Conservation (phyloP, 2,113 vertebrate species). For the Vimba vimba region DNA sequence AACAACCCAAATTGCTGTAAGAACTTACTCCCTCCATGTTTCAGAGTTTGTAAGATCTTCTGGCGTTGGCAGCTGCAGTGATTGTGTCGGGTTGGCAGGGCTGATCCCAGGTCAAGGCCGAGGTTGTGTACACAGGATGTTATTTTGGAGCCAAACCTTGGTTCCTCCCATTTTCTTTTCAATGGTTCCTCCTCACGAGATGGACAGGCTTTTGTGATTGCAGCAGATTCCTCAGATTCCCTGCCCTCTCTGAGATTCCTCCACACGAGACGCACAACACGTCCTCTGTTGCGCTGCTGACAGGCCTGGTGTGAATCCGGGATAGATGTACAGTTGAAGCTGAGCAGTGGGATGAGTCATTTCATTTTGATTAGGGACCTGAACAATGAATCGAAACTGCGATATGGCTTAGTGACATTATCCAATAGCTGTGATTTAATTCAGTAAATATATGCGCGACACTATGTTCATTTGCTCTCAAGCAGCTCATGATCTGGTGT, state of each 20-base stretch:
- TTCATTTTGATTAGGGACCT: not conserved
- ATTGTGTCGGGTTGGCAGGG: slow-evolving; percentile 13
- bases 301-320: not conserved
- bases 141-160: slow-evolving; percentile 37
- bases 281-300: slow-evolving; percentile 10
- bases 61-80: not conserved
- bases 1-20: not conserved
- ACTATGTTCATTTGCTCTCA: not conserved
- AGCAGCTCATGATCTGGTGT: not conserved
- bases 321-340: not conserved
- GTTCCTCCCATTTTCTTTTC: slow-evolving; percentile 28
- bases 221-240: slow-evolving; percentile 74
- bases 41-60: not conserved
- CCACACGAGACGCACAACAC: slow-evolving; percentile 56
- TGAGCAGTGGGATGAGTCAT: not conserved
- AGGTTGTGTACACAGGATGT: slow-evolving; percentile 50
- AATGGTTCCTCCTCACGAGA: slow-evolving; percentile 38
- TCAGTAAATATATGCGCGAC: not conserved
- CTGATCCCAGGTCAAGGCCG: slow-evolving; percentile 37
- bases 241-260: slow-evolving; percentile 64
- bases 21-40: not conserved
- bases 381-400: not conserved
- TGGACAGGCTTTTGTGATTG: slow-evolving; percentile 59
- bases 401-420: not conserved
- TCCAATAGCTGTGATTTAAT: not conserved